phyloP scores from a whole-genome alignment of 2,797 vertebrate genomes.

The Numenius phaeopus region DNA sequence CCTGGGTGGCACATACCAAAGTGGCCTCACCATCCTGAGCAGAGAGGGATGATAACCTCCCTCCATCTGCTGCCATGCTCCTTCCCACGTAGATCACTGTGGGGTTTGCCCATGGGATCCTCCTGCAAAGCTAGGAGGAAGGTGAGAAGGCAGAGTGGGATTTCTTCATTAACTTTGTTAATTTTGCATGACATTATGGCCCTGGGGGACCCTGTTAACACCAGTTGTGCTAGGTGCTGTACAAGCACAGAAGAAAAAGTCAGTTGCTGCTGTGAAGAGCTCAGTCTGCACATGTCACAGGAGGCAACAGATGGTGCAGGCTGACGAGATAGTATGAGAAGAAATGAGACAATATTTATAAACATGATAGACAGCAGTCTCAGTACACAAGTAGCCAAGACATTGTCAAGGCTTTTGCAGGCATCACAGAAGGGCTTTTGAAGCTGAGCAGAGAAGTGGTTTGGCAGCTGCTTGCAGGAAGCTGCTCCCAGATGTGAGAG shows the following conservation, averaged over 20 bases:
- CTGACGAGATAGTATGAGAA: slow-evolving; percentile 42
- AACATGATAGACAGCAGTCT: slow-evolving; percentile 72
- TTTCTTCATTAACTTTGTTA: neutral
- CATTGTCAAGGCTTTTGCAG: slow-evolving; percentile 46
- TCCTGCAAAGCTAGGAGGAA: neutral
- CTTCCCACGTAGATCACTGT: rapidly evolving
- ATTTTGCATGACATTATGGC: neutral
- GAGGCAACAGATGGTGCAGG: slow-evolving; percentile 69
- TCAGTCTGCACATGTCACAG: slow-evolving; percentile 57
- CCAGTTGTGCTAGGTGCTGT: neutral
- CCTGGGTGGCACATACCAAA: neutral
- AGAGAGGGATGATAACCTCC: neutral
- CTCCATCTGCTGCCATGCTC: rapidly evolving
- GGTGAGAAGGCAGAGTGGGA: neutral
- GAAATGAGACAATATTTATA: slow-evolving; percentile 72
- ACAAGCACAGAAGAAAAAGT: slow-evolving; percentile 23
- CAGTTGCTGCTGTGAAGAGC: slow-evolving; percentile 37
- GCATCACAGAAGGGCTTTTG: slow-evolving; percentile 1
- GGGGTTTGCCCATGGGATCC: neutral
- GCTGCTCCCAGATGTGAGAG: neutral
- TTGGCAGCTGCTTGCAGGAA: slow-evolving; percentile 35
- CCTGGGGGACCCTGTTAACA: neutral
- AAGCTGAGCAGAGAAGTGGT: neutral
- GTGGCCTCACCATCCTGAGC: neutral
- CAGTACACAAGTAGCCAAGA: slow-evolving; percentile 42